phyloP scores from a whole-genome alignment of 1,140 invertebrate genomes.

The Limonius californicus region DNA sequence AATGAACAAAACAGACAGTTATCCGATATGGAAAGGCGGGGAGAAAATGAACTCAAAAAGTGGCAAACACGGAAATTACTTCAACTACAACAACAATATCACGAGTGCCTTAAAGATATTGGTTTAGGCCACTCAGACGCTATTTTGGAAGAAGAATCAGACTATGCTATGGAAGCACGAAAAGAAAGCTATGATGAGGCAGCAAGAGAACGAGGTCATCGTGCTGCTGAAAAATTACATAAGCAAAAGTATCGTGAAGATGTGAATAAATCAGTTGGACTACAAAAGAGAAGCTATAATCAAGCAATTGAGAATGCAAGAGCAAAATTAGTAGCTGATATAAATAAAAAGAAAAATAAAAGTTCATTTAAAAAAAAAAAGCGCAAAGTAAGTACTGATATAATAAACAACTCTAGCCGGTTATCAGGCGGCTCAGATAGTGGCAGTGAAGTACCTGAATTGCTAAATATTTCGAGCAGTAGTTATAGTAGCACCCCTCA shows the following conservation, averaged over 20 bases:
- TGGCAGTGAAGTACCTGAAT: background rate
- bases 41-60: slow-evolving; percentile 45
- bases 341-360: slow-evolving; percentile 33
- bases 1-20: slow-evolving; percentile 47
- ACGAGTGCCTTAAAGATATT: slow-evolving; percentile 51
- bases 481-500: too few species aligned
- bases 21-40: slow-evolving; percentile 46
- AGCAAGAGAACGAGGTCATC: slow-evolving; percentile 47
- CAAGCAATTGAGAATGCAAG: slow-evolving; percentile 51
- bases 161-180: slow-evolving; percentile 39
- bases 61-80: slow-evolving; percentile 49
- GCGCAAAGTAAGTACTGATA: background rate
- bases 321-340: slow-evolving; percentile 45
- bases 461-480: too few species aligned
- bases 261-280: slow-evolving; percentile 35
- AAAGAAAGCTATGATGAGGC: slow-evolving; percentile 41
- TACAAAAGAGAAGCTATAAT: slow-evolving; percentile 46
- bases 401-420: slow-evolving; percentile 11
- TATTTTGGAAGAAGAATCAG: slow-evolving; percentile 37
- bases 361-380: slow-evolving; percentile 21
- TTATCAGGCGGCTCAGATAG: background rate
- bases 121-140: slow-evolving; percentile 50
- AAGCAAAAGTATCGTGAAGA: slow-evolving; percentile 34
- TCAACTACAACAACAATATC: slow-evolving; percentile 50
- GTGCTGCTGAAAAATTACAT: slow-evolving; percentile 45